Evolutionary conservation across 2,113 vertebrate genomes (phyloP).

Genomic region (Machaerirhynchus nigripectus): DNA sequence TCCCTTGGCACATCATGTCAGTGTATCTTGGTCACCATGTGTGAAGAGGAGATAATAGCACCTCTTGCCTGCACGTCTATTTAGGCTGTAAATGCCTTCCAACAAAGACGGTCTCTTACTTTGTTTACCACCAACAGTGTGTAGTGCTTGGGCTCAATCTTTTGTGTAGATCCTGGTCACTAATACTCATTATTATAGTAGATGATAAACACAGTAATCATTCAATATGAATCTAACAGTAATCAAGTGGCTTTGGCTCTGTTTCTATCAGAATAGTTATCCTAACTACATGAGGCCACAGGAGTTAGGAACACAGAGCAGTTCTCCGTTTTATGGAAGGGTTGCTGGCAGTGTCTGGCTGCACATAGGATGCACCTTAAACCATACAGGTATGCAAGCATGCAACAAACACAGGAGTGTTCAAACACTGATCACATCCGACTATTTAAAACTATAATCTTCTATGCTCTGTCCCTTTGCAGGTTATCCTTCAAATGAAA

Average conservation of each 20-base stretch:
- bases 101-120: neutral
- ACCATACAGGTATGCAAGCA: rapidly evolving
- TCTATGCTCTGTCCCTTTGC: neutral
- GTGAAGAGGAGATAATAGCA: constrained; percentile 12
- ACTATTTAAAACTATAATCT: neutral
- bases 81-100: neutral
- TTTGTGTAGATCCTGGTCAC: neutral
- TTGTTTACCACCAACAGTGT: neutral
- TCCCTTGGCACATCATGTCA: neutral
- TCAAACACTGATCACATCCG: neutral
- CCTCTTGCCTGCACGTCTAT: neutral
- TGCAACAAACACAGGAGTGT: rapidly evolving
- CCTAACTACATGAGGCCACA: neutral
- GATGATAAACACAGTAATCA: neutral
- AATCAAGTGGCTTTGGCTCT: neutral
- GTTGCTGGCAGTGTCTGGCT: neutral
- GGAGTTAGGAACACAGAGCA: neutral
- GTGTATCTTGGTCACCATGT: constrained; percentile 1
- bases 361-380: neutral
- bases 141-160: neutral
- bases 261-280: neutral
- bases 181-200: neutral
- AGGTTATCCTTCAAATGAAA: neutral
- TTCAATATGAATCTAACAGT: neutral
- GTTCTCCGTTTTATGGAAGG: neutral